Conservation (phyloP, 2,797 vertebrate genomes). For the Xerus rutilus region DNA sequence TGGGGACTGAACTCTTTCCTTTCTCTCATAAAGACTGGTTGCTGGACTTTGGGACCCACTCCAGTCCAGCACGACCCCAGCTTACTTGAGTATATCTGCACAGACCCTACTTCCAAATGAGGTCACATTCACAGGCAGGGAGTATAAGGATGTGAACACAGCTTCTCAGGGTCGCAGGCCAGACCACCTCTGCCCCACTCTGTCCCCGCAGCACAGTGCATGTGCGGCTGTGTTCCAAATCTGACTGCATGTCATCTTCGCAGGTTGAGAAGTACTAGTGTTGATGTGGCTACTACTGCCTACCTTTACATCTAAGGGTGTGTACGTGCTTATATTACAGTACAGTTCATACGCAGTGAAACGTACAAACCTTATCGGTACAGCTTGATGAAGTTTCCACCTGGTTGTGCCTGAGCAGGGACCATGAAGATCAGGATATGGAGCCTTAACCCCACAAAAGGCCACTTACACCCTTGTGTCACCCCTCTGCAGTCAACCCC, state of each 20-base stretch:
- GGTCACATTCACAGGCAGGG: neutral
- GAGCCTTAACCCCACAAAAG: neutral
- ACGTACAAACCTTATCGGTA: neutral
- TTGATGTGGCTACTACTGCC: no score
- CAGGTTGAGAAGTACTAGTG: no score
- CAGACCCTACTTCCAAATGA: neutral
- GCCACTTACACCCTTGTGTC: no score
- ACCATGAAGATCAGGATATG: fast-evolving
- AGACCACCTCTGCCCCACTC: no score
- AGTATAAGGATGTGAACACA: fast-evolving
- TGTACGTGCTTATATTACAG: no score
- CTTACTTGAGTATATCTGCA: neutral
- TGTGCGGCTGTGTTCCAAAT: no score
- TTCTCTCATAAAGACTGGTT: neutral
- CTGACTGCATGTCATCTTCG: fast-evolving
- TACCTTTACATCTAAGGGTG: neutral
- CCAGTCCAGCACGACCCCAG: neutral
- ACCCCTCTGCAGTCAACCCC: no score
- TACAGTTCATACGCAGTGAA: no score
- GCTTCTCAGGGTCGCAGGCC: neutral
- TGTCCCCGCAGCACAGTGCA: no score
- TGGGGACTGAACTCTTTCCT: no score
- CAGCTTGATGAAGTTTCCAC: neutral
- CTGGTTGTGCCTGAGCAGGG: neutral
- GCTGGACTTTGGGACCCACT: neutral